These are phyloP conservation scores for Xiphophorus hellerii DNA, from an alignment of 2,113 vertebrate species.

Conservation along the genomic window DNA sequence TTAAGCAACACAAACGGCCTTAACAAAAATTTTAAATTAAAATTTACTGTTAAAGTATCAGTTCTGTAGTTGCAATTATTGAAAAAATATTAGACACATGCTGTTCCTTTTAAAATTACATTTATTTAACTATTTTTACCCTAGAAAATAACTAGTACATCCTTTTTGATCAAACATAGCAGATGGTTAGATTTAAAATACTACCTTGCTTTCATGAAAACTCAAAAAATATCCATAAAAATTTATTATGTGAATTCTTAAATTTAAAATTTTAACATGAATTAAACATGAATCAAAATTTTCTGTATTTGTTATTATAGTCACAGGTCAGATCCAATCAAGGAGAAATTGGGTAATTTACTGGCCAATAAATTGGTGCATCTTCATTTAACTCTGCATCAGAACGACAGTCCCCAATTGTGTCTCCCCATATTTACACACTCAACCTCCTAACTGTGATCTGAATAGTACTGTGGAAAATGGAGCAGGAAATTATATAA, in stretches of 20 bases:
- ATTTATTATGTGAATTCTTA: not conserved
- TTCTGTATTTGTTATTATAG: not conserved
- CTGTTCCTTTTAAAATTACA: not conserved
- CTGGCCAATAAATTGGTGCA: not conserved
- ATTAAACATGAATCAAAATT: too few species aligned
- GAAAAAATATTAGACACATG: not conserved
- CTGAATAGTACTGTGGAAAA: not conserved
- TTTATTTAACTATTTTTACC: not conserved
- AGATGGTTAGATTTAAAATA: too few species aligned
- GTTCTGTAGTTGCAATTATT: not conserved
- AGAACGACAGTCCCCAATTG: not conserved
- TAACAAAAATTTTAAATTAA: not conserved
- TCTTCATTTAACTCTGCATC: not conserved
- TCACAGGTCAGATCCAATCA: not conserved
- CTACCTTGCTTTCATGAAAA: too few species aligned
- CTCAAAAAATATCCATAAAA: too few species aligned
- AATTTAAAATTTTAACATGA: too few species aligned
- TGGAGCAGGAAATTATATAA: not conserved
- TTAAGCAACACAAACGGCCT: not conserved
- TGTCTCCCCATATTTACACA: not conserved
- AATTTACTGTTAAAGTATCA: not conserved
- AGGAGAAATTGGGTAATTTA: not conserved
- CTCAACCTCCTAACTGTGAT: not conserved
- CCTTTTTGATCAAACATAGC: too few species aligned
- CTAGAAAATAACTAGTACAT: too few species aligned